phyloP scores from a whole-genome alignment of 64 coral and sea anemone species.

The Acropora tenuis region DNA sequence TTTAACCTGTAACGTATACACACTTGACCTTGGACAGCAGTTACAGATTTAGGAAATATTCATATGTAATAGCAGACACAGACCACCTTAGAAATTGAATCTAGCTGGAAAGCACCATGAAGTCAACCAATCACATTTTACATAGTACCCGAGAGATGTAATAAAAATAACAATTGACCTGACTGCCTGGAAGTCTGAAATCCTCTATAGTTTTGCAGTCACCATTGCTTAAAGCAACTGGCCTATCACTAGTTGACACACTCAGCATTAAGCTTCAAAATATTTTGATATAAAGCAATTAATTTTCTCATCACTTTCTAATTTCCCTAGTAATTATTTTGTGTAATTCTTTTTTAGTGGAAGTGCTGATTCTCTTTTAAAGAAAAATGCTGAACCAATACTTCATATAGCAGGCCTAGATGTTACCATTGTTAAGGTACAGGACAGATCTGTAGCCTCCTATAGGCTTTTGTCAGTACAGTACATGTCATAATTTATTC shows the following conservation, averaged over 20 bases:
- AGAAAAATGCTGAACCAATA: conserved; percentile 99
- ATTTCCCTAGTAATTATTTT: no score
- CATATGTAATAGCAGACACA: not conserved
- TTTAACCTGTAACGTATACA: not conserved
- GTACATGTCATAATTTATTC: no score
- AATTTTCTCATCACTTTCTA: no score
- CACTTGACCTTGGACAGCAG: not conserved
- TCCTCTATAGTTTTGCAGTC: no score
- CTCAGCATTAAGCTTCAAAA: no score
- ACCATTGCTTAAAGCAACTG: no score
- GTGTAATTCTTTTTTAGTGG: conserved; percentile 25
- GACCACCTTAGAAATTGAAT: not conserved
- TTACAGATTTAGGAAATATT: not conserved
- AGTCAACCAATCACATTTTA: not conserved
- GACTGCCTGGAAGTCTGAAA: no score
- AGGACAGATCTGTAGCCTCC: not conserved
- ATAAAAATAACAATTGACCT: no score
- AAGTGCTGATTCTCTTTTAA: conserved; percentile 77
- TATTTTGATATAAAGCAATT: no score
- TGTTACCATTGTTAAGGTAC: conserved; percentile 90
- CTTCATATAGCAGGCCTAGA: conserved; percentile 97
- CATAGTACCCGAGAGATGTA: no score
- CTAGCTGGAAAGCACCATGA: not conserved
- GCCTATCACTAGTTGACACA: no score
- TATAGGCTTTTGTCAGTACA: no score